These are phyloP conservation scores for Apotomis capreana DNA, from an alignment of 2,888 invertebrate genomes.

Conservation along the genomic window DNA sequence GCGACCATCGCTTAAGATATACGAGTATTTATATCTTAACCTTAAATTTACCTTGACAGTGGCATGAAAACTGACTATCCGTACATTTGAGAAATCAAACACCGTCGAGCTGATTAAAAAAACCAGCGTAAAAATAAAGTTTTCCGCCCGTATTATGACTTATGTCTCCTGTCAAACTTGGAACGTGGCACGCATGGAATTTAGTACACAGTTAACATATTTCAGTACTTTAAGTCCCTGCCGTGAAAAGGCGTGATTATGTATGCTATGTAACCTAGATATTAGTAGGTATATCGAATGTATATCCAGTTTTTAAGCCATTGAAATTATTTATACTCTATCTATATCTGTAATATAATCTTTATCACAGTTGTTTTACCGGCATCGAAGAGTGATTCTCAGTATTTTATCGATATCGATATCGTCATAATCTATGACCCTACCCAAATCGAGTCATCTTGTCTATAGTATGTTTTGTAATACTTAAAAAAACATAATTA, in stretches of 20 bases:
- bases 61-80: slow-evolving; percentile 73
- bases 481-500: no score
- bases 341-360: not conserved
- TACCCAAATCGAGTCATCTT: not conserved
- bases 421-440: slow-evolving; percentile 1
- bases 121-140: slow-evolving; percentile 71
- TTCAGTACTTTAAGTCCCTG: no score
- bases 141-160: slow-evolving; percentile 66
- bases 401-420: not conserved
- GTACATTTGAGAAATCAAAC: slow-evolving; percentile 72
- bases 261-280: no score
- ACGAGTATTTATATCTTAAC: slow-evolving; percentile 75
- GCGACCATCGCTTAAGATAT: slow-evolving; percentile 58
- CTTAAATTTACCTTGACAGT: slow-evolving; percentile 83
- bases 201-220: no score
- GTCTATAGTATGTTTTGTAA: no score
- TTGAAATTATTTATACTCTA: no score
- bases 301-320: no score
- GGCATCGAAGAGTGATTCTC: slow-evolving; percentile 1
- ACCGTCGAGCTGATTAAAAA: slow-evolving; percentile 59
- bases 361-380: not conserved
- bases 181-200: no score
- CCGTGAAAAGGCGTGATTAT: no score
- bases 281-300: no score
- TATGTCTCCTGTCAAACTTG: no score